Percentiles rank a stretch among this genome's conserved stretches.
These are phyloP conservation scores for Flexamia atlantica DNA, from an alignment of 2,888 invertebrate genomes.

Conservation along the genomic window DNA sequence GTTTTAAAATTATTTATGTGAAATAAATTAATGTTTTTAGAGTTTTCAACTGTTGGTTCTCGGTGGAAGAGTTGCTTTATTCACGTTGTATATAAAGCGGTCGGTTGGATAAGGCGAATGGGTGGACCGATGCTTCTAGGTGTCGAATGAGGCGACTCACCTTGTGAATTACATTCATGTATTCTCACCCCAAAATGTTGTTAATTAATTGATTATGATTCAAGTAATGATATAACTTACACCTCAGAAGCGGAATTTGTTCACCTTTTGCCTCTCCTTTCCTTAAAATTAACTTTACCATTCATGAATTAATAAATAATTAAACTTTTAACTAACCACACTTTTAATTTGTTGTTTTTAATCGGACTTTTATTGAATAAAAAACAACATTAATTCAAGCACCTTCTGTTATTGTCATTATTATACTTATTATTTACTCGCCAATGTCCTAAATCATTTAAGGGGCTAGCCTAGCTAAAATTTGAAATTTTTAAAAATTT, in stretches of 20 bases:
- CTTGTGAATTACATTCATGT: constrained; percentile 50
- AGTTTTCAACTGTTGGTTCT: constrained; percentile 4
- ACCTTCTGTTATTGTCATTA: too few species aligned
- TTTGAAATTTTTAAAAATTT: too few species aligned
- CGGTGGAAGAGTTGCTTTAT: background rate
- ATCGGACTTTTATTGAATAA: too few species aligned
- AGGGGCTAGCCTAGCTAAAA: too few species aligned
- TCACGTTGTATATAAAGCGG: constrained; percentile 3
- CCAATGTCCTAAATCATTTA: too few species aligned
- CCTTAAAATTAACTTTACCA: too few species aligned
- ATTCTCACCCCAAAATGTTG: constrained; percentile 39
- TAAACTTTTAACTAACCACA: too few species aligned
- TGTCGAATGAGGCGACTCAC: constrained; percentile 55
- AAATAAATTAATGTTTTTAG: background rate
- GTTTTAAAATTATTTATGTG: background rate
- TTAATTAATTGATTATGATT: constrained; percentile 51
- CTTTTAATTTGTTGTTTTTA: too few species aligned
- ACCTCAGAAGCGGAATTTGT: constrained; percentile 50
- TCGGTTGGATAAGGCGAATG: background rate
- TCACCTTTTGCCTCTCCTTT: constrained; percentile 46
- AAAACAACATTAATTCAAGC: too few species aligned
- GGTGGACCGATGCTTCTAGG: constrained; percentile 57
- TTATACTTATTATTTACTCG: too few species aligned
- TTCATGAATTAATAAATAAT: too few species aligned
- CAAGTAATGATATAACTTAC: constrained; percentile 54